A percentile compares a stretch with the other conserved stretches of the same genome.
Conservation (phyloP, 2,113 vertebrate species). For the Myotis davidii region DNA sequence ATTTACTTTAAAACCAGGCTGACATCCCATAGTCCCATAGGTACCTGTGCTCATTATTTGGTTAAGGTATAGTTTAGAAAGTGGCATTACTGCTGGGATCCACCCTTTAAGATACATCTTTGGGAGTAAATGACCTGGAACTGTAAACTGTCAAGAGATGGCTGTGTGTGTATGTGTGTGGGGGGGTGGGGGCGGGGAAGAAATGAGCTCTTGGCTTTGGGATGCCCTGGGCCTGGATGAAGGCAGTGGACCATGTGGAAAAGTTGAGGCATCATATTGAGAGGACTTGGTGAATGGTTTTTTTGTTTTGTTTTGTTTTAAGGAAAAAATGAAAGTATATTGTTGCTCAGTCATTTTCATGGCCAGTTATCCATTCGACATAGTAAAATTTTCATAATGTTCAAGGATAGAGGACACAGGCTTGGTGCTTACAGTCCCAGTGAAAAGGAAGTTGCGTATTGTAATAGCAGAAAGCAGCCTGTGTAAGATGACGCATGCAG, state of each 20-base stretch:
- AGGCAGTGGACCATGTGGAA: neutral
- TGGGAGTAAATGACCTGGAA: conserved; percentile 5
- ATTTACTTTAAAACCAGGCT: neutral
- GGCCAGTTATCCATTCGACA: neutral
- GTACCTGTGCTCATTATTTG: neutral
- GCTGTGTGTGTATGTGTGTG: neutral
- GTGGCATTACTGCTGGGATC: neutral
- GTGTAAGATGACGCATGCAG: neutral
- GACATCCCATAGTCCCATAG: neutral
- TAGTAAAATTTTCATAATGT: neutral
- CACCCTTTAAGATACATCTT: neutral
- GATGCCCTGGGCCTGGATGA: neutral
- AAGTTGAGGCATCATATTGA: neutral
- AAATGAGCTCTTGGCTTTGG: neutral
- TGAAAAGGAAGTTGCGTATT: neutral
- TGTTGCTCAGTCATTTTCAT: neutral
- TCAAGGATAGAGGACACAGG: neutral
- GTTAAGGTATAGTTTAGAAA: neutral
- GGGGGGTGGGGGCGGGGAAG: too few species aligned
- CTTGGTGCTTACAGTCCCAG: neutral
- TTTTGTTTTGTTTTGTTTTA: too few species aligned
- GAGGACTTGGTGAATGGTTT: neutral
- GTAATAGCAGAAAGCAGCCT: neutral
- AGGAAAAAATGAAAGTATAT: neutral
- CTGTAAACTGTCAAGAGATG: neutral